phyloP scores from a whole-genome alignment of 2,113 vertebrate genomes.

The Pan troglodytes region NHGRI_mPanTro3-v2.1_pri NC_072401.2:108230001-108230500 shows the following conservation, averaged over 20 bases:
- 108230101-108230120: background rate
- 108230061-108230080: background rate
- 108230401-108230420: background rate
- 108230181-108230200: background rate
- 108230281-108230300: background rate
- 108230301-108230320: background rate
- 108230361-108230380: background rate
- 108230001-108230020: background rate
- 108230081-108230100: background rate
- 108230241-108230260: background rate
- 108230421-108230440: background rate
- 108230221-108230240: background rate
- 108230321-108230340: background rate
- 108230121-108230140: background rate
- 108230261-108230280: background rate
- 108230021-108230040: background rate
- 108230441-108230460: background rate
- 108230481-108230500: background rate
- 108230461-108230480: background rate
- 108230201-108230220: background rate
- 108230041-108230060: background rate
- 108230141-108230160: background rate
- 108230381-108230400: background rate
- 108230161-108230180: background rate
- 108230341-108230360: background rate